Evolutionary conservation across 2,888 invertebrate species (phyloP).

Genomic region (Euspilapteryx auroguttella): DNA sequence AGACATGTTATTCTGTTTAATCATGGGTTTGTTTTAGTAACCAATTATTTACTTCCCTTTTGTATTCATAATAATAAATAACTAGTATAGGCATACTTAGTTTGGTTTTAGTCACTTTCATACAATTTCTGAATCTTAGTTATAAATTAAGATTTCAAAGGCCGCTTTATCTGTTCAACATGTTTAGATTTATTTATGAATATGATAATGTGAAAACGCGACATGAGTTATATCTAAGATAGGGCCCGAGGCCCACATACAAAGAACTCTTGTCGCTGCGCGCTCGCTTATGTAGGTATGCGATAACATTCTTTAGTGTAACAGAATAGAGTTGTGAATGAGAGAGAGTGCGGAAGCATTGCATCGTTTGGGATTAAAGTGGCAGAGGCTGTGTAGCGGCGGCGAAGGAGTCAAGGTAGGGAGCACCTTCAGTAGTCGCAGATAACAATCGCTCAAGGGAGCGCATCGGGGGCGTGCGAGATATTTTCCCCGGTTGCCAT

Average conservation of each 20-base stretch:
- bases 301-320: neutral
- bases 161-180: too few species aligned
- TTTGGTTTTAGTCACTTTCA: too few species aligned
- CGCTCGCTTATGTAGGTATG: too few species aligned
- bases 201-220: too few species aligned
- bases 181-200: too few species aligned
- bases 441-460: conserved; percentile 48
- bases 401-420: conserved; percentile 39
- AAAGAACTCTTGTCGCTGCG: conserved; percentile 1
- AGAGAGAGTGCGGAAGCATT: neutral
- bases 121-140: too few species aligned
- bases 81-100: too few species aligned
- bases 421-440: conserved; percentile 32
- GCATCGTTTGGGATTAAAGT: conserved; percentile 44
- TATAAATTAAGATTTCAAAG: too few species aligned
- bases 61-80: too few species aligned
- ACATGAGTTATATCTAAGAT: conserved; percentile 2
- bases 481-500: conserved; percentile 35
- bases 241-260: conserved; percentile 1
- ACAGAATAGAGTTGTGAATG: conserved; percentile 1
- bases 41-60: too few species aligned
- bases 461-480: conserved; percentile 42
- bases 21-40: too few species aligned
- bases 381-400: conserved; percentile 22
- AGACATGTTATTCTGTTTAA: too few species aligned